phyloP scores from a whole-genome alignment of 2,113 vertebrate genomes.

The Myiagra hebetior region DNA sequence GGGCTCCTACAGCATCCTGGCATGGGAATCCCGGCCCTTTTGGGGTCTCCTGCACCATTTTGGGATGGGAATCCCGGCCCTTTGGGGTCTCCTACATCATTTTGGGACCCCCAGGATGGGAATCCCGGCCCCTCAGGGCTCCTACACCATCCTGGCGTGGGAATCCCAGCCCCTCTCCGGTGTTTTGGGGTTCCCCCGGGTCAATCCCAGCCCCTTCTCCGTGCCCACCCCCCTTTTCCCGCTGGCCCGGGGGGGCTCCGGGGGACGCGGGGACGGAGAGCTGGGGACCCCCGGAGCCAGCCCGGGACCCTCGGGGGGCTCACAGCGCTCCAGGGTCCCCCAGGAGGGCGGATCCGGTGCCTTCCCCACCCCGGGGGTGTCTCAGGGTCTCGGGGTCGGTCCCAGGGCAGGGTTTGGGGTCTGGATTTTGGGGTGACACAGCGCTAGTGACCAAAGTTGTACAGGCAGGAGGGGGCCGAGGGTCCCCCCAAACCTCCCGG shows the following conservation, averaged over 20 bases:
- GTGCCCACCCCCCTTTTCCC: neutral
- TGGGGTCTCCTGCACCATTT: neutral
- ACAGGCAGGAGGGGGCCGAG: neutral
- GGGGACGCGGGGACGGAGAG: neutral
- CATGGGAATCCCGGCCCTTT: neutral
- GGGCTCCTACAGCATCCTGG: neutral
- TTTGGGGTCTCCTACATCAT: no score
- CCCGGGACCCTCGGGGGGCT: neutral
- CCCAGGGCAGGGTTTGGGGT: neutral
- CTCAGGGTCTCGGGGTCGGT: neutral
- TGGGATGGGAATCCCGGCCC: neutral
- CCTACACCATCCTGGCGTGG: neutral
- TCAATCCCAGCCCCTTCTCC: neutral
- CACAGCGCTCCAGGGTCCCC: neutral
- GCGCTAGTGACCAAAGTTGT: neutral
- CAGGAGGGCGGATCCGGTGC: neutral
- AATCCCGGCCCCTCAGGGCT: no score
- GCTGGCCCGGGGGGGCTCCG: neutral
- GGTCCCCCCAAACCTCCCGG: neutral
- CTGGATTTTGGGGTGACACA: neutral
- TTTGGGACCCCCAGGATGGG: neutral
- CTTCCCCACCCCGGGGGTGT: neutral
- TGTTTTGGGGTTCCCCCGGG: neutral
- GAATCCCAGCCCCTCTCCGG: rapidly evolving
- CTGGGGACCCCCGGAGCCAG: no score